phyloP scores from a whole-genome alignment of 2,113 vertebrate genomes.

The Mola mola region DNA sequence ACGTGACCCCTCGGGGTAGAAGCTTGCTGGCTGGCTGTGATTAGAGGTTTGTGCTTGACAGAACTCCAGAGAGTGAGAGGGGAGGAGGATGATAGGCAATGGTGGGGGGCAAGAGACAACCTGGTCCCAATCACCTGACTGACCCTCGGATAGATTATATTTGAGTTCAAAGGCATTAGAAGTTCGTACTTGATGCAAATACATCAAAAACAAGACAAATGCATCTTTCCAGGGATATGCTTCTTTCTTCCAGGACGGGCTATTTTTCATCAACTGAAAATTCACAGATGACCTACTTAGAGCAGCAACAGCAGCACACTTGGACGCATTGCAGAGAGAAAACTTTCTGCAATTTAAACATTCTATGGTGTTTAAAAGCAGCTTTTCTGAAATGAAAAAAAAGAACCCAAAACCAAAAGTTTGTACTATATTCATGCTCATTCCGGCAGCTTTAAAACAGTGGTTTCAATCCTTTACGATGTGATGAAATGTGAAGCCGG shows the following conservation, averaged over 20 bases:
- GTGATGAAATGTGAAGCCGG: slow-evolving; percentile 36
- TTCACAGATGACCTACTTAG: slow-evolving; percentile 67
- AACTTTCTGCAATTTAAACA: slow-evolving; percentile 21
- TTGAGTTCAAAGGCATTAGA: slow-evolving; percentile 35
- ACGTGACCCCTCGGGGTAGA: slow-evolving; percentile 47
- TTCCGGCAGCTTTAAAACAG: slow-evolving; percentile 26
- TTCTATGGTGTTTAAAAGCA: slow-evolving; percentile 9
- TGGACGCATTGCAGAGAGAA: slow-evolving; percentile 29
- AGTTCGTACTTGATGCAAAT: slow-evolving; percentile 13
- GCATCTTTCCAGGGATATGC: slow-evolving; percentile 4
- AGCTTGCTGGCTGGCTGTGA: slow-evolving; percentile 63
- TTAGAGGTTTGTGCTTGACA: slow-evolving; percentile 71
- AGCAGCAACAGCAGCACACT: slow-evolving; percentile 11
- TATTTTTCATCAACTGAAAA: slow-evolving; percentile 36
- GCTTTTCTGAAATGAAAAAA: slow-evolving; percentile 16
- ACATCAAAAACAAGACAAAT: slow-evolving; percentile 24
- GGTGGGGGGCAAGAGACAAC: slow-evolving; percentile 9
- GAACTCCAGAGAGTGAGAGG: slow-evolving; percentile 34
- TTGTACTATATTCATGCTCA: too few relatives aligned
- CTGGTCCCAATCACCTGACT: slow-evolving; percentile 19
- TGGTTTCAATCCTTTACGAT: slow-evolving; percentile 47
- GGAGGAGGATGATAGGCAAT: slow-evolving; percentile 14
- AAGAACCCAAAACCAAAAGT: neutral
- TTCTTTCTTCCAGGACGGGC: slow-evolving; percentile 15
- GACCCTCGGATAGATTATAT: slow-evolving; percentile 27